Conservation (phyloP, 2,888 invertebrate species). For the Plebejus melissa region DNA sequence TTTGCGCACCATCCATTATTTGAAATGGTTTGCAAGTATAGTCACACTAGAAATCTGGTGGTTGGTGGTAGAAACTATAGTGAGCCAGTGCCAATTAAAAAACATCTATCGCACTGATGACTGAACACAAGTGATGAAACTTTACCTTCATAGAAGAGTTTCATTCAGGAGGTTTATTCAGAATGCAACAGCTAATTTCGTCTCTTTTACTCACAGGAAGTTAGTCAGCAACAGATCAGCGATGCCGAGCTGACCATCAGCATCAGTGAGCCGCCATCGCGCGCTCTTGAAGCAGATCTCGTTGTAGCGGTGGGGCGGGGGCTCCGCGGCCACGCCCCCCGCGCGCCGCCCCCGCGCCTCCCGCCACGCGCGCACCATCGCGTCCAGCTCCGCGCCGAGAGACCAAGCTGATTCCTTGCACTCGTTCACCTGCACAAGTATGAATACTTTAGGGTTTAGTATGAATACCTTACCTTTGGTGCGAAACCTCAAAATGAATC, state of each 20-base stretch:
- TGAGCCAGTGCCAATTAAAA: too few species aligned
- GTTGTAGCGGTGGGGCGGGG: constrained; percentile 84
- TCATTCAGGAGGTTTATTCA: too few species aligned
- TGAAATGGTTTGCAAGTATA: too few species aligned
- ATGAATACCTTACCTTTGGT: too few species aligned
- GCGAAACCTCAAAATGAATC: too few species aligned
- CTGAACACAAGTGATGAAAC: too few species aligned
- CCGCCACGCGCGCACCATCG: constrained; percentile 96
- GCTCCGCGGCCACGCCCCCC: constrained; percentile 72
- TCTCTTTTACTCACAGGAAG: constrained; percentile 85
- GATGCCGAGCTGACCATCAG: constrained; percentile 98
- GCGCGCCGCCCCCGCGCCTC: constrained; percentile 83
- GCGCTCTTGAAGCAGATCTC: constrained; percentile 99
- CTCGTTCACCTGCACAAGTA: constrained; percentile 83
- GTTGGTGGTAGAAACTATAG: too few species aligned
- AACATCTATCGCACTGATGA: too few species aligned
- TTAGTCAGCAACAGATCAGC: constrained; percentile 97
- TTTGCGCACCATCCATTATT: too few species aligned
- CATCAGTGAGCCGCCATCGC: constrained; percentile 98
- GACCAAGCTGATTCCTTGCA: constrained; percentile 93
- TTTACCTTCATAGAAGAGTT: too few species aligned
- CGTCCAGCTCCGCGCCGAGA: constrained; percentile 95
- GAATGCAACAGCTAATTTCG: not conserved
- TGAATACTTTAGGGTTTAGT: too few species aligned
- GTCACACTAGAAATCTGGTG: too few species aligned